phyloP scores from a whole-genome alignment of 2,888 invertebrate species.

The Sminthurides aquaticus region DNA sequence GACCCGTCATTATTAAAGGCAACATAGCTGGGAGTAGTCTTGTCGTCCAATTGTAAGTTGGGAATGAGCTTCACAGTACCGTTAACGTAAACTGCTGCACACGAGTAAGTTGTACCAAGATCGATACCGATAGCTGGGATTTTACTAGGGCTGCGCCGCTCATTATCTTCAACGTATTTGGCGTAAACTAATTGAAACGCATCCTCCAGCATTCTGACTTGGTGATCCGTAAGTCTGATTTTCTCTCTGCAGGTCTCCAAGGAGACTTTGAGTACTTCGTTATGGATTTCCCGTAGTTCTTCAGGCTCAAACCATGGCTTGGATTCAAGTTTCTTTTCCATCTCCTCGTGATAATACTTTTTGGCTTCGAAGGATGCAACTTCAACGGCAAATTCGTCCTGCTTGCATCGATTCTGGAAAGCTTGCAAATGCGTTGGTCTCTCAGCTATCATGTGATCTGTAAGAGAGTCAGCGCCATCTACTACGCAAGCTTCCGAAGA shows the following conservation, averaged over 20 bases:
- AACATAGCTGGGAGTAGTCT: conserved; percentile 73
- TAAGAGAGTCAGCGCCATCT: background rate
- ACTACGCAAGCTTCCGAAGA: no score
- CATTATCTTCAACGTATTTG: background rate
- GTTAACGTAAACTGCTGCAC: background rate
- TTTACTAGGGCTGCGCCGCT: background rate
- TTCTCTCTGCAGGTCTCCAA: background rate
- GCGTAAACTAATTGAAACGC: background rate
- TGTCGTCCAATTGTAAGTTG: background rate
- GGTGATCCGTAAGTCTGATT: background rate
- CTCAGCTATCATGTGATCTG: background rate
- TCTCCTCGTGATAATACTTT: conserved; percentile 10
- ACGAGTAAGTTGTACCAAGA: conserved; percentile 3
- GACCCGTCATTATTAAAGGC: conserved; percentile 77
- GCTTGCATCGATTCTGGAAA: background rate
- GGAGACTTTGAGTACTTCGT: background rate
- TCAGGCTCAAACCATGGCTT: background rate
- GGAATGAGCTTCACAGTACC: background rate
- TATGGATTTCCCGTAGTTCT: background rate
- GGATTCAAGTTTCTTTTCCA: conserved; percentile 2
- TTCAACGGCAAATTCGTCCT: background rate
- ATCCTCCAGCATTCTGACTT: background rate
- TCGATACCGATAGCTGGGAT: background rate
- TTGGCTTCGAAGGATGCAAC: background rate
- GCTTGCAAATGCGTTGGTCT: background rate